Evolutionary conservation across 2,797 vertebrate species (phyloP), one percentile per base, ranked within the genome.

Genomic region (Poeciliopsis presidionis): DNA sequence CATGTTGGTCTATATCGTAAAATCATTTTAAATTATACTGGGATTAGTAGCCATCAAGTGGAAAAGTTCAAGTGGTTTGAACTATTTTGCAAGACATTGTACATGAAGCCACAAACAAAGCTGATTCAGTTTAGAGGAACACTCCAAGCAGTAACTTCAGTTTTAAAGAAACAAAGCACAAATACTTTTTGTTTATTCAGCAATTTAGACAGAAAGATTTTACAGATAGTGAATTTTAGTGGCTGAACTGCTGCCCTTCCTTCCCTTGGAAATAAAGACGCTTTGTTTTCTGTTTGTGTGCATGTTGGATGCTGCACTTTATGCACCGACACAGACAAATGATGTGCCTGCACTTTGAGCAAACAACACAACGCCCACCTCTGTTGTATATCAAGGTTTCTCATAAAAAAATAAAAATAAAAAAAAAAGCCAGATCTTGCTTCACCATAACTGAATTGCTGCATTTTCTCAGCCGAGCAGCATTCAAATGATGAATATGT

Each of bases 351-450:
- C 87, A 89, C 77, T 80, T 77, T 90, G 88, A 49, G 81, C 87
- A 39, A 47, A 83, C 88, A 41, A 47, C 81, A 63, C 55, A 67
- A 89, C 90, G 77, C 89, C 90, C 70, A 90, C 88, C 77, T 83
- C 20, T 72, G 41, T 22, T 46, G 59, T 72, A 67, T 9, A 70
- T 9, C 0, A 1, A 78, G 46, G 65, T 67, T 91, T 88, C 74
- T 83, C 76, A 76, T 81, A 79, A 77, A 84, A 82, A 39, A 72
- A 81, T 79, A 84, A 82, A 30, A 30, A 30, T 30, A 1, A 30
- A 30, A 84, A 39, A 72, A 81, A 80, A 84, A 82, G 79, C 55
- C 77, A 33, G 45, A 57, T 41, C 30, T 72, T 6, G 1, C 36
- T 59, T 82, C 77, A 74, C 57, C 79, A 76, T 47, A 28, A 51